Percentiles rank a stretch among this genome's conserved stretches.
phyloP scores from a whole-genome alignment of 2,113 vertebrate species.

The Erinaceus europaeus region DNA sequence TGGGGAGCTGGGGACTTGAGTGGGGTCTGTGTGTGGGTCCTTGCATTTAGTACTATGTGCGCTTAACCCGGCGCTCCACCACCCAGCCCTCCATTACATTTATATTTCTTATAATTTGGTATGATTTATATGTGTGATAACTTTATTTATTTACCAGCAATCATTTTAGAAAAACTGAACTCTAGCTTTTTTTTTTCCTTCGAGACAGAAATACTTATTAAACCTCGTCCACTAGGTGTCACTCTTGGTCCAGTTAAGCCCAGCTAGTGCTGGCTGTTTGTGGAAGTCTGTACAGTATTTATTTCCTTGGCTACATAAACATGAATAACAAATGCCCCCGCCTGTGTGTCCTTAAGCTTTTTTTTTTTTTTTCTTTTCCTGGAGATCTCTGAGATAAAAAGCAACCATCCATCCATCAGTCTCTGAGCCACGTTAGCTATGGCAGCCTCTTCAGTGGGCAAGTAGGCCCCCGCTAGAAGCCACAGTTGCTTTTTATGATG shows the following conservation, averaged over 20 bases:
- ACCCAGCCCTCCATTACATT: too few species aligned
- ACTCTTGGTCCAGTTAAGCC: conserved; percentile 35
- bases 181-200: too few species aligned
- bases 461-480: neutral
- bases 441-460: neutral
- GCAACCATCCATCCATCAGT: neutral
- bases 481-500: neutral
- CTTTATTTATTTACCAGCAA: too few species aligned
- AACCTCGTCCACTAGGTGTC: conserved; percentile 57
- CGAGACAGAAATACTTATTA: neutral
- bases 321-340: neutral
- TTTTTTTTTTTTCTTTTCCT: too few species aligned
- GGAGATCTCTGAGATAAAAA: neutral
- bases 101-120: too few species aligned
- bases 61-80: too few species aligned
- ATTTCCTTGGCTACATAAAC: neutral
- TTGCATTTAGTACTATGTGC: too few species aligned
- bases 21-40: too few species aligned
- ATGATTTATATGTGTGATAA: too few species aligned
- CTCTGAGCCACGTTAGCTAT: neutral
- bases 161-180: too few species aligned
- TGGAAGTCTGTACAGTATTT: neutral
- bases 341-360: neutral
- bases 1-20: too few species aligned
- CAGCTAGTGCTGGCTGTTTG: neutral